Evolutionary conservation across 2,888 invertebrate species (phyloP).

Genomic region (Diadegma fenestrale): DNA sequence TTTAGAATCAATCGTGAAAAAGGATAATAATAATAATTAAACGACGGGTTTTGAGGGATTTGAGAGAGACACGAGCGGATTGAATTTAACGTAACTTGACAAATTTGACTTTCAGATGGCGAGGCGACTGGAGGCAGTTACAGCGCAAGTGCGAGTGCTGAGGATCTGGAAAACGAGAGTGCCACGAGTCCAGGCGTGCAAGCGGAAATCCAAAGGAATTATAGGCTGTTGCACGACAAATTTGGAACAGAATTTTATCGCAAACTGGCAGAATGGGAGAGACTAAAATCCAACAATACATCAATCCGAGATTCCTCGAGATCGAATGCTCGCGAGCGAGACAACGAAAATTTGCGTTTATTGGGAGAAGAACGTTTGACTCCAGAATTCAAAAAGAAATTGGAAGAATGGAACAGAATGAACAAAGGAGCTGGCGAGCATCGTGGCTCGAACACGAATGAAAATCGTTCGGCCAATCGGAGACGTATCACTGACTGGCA

Average conservation of each 20-base stretch:
- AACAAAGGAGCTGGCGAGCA: conserved; percentile 85
- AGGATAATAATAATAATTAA: background rate
- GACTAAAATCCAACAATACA: conserved; percentile 71
- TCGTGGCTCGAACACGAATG: conserved; percentile 72
- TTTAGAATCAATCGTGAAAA: background rate
- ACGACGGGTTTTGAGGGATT: background rate
- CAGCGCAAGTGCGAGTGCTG: conserved; percentile 78
- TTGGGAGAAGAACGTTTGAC: conserved; percentile 90
- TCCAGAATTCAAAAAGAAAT: conserved; percentile 92
- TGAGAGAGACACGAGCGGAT: background rate
- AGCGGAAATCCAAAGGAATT: conserved; percentile 90
- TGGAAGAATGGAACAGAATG: conserved; percentile 94
- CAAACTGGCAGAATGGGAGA: conserved; percentile 89
- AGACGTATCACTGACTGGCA: conserved; percentile 88
- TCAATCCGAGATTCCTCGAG: conserved; percentile 53
- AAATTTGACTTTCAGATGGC: conserved; percentile 49
- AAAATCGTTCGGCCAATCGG: conserved; percentile 76
- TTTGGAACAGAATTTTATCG: conserved; percentile 91
- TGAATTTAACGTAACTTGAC: background rate
- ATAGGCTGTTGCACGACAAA: conserved; percentile 90
- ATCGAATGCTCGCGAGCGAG: conserved; percentile 65
- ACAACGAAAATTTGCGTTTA: conserved; percentile 78
- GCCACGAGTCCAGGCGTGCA: conserved; percentile 80
- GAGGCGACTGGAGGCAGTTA: conserved; percentile 69
- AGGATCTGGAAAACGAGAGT: conserved; percentile 74